Conservation (phyloP, 2,113 vertebrate genomes). For the Axis porcinus region DNA sequence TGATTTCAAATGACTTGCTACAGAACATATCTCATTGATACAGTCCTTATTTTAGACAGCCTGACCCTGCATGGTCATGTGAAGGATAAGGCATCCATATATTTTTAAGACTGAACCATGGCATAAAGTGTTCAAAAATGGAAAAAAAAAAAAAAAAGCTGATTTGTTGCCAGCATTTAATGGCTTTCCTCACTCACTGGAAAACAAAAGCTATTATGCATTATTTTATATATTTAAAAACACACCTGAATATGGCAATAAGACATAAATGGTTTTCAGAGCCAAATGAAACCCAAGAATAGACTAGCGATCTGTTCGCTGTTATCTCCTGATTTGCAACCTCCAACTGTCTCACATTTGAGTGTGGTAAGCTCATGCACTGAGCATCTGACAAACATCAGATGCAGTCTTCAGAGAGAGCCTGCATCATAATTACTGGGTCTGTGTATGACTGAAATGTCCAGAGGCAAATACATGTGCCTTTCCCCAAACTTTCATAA, state of each 20-base stretch:
- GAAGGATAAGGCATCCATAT: background rate
- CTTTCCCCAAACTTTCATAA: background rate
- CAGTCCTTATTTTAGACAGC: background rate
- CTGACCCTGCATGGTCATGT: background rate
- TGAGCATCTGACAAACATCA: background rate
- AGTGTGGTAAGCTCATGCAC: background rate
- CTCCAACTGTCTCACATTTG: background rate
- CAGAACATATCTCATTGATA: background rate
- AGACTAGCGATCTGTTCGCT: background rate
- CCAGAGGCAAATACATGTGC: background rate
- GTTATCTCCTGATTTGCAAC: background rate
- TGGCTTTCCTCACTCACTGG: background rate
- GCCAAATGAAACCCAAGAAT: background rate
- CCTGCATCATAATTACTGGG: background rate
- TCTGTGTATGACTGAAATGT: background rate
- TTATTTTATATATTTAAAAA: slow-evolving; percentile 29
- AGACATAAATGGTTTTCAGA: slow-evolving; percentile 10
- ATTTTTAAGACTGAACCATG: background rate
- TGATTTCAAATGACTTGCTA: slow-evolving; percentile 11
- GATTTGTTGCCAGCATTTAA: background rate
- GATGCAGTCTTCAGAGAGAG: background rate
- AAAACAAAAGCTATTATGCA: background rate
- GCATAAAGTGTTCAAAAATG: background rate
- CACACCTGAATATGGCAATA: background rate
- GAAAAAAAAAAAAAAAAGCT: background rate